phyloP scores from a whole-genome alignment of 1,140 invertebrate species.

The Teleogryllus occipitalis region DNA sequence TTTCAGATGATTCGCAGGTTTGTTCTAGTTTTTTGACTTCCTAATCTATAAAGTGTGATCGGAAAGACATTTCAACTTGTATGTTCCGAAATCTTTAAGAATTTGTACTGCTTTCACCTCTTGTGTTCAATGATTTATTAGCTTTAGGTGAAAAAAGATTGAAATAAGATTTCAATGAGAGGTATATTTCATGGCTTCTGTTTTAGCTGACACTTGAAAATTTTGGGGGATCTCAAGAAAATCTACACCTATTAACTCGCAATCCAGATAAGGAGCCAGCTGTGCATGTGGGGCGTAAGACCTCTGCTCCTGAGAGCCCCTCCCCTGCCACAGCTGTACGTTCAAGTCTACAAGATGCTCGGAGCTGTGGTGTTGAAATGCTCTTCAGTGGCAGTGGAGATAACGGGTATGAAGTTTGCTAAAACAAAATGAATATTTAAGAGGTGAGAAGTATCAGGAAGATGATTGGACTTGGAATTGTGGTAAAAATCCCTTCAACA shows the following conservation, averaged over 20 bases:
- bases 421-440: conserved; percentile 30
- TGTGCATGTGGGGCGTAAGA: conserved; percentile 39
- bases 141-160: too few relatives aligned
- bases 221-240: conserved; percentile 79
- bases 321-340: conserved; percentile 45
- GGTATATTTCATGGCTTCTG: too few relatives aligned
- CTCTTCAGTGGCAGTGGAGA: conserved; percentile 49
- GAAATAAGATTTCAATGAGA: too few relatives aligned
- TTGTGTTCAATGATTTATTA: too few relatives aligned
- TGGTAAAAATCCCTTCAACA: too few relatives aligned
- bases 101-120: too few relatives aligned
- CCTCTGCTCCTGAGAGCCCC: not conserved
- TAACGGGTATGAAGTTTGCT: conserved; percentile 34
- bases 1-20: conserved; percentile 67
- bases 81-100: too few relatives aligned
- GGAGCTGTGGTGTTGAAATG: conserved; percentile 45
- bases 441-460: conserved; percentile 11
- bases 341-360: conserved; percentile 64
- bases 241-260: conserved; percentile 51
- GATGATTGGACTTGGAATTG: not conserved
- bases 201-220: conserved; percentile 79
- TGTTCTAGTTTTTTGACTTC: too few relatives aligned
- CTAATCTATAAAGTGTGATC: too few relatives aligned
- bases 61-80: too few relatives aligned
- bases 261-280: conserved; percentile 71